A percentile compares a stretch with the other conserved stretches of the same genome.
Conservation (phyloP, 2,113 vertebrate genomes). For the Zosterops borbonicus region DNA sequence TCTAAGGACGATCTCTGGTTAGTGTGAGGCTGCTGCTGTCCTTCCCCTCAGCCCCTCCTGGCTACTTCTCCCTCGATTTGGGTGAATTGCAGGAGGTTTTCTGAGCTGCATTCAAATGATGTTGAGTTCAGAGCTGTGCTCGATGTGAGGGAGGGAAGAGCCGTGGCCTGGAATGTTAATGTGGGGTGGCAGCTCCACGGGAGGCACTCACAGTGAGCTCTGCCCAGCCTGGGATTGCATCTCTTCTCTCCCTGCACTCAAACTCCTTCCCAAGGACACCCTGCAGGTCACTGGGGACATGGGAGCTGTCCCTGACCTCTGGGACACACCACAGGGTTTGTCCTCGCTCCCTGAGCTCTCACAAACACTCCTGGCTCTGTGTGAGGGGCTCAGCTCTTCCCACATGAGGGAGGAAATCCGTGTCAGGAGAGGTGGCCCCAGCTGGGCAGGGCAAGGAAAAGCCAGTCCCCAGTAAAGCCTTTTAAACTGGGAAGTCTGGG, state of each 20-base stretch:
- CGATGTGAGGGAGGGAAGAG: not conserved
- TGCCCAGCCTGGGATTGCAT: fast-evolving
- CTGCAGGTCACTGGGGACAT: not conserved
- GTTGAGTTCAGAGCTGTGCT: not conserved
- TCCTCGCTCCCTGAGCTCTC: not conserved
- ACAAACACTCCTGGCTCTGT: not conserved
- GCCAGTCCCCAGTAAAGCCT: not conserved
- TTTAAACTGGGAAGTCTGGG: not conserved
- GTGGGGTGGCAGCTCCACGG: not conserved
- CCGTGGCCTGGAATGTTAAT: not conserved
- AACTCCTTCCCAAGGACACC: not conserved
- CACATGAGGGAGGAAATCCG: fast-evolving
- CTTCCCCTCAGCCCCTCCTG: not conserved
- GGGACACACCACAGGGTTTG: not conserved
- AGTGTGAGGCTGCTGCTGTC: constrained; percentile 4
- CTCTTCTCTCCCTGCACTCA: not conserved
- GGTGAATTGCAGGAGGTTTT: constrained; percentile 20
- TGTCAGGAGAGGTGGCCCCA: not conserved
- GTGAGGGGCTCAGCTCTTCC: not conserved
- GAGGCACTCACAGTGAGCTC: not conserved
- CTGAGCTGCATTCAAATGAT: constrained; percentile 41
- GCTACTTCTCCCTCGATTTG: constrained; percentile 17
- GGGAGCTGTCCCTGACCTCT: not conserved
- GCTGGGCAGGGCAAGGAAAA: not conserved
- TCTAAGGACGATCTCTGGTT: constrained; percentile 31